phyloP scores from a whole-genome alignment of 2,888 invertebrate genomes.

The Ichneumon xanthorius region DNA sequence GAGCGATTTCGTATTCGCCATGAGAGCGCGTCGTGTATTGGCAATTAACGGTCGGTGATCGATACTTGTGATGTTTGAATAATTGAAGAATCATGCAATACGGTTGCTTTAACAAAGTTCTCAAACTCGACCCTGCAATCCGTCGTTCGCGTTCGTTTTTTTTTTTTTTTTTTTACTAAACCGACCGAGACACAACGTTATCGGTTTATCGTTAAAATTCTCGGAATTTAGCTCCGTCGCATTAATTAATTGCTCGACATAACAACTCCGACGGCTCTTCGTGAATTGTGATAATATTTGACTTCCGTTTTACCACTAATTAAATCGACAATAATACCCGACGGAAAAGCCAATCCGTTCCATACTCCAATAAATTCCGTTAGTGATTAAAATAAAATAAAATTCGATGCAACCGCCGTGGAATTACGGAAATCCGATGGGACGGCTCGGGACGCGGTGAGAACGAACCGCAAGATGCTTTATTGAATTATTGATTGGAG shows the following conservation, averaged over 20 bases:
- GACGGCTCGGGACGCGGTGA: not conserved
- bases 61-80: not conserved
- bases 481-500: constrained; percentile 2
- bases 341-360: no score
- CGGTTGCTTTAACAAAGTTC: not conserved
- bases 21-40: not conserved
- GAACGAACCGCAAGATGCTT: not conserved
- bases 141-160: not conserved
- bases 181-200: no score
- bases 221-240: no score
- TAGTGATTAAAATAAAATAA: no score
- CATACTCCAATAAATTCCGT: no score
- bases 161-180: not conserved
- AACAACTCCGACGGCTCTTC: no score
- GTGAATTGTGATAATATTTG: no score
- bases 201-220: no score
- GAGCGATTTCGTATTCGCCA: not conserved
- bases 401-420: no score
- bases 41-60: constrained; percentile 6
- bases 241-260: no score
- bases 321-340: no score
- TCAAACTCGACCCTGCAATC: not conserved
- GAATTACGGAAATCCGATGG: not conserved
- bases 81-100: not conserved
- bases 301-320: no score